These are phyloP conservation scores for Cyphomyrmex costatus DNA, from an alignment of 1,140 invertebrate species.

Conservation along the genomic window DNA sequence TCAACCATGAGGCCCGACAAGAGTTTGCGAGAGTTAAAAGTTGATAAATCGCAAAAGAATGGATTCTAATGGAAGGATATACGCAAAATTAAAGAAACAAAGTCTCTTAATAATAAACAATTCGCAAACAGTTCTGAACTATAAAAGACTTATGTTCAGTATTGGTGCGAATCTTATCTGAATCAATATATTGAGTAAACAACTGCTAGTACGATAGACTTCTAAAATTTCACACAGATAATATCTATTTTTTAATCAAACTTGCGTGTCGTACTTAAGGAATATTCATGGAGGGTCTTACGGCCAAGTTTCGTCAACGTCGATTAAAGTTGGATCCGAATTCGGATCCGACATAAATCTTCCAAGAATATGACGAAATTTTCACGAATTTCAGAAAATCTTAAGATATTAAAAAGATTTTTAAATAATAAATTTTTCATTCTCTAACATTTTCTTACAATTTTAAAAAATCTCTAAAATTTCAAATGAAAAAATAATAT, in stretches of 20 bases:
- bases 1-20: neutral
- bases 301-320: constrained; percentile 12
- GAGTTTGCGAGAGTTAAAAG: constrained; percentile 1
- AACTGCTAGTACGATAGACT: constrained; percentile 36
- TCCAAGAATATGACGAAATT: neutral
- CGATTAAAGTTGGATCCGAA: constrained; percentile 10
- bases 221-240: constrained; percentile 58
- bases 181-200: constrained; percentile 10
- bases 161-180: constrained; percentile 13
- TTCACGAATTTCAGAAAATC: neutral
- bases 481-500: neutral
- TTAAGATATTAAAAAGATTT: constrained; percentile 13
- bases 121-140: constrained; percentile 27
- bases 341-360: constrained; percentile 4
- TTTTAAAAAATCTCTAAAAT: constrained; percentile 26
- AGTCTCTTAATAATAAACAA: neutral
- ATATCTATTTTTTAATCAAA: constrained; percentile 71
- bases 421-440: constrained; percentile 36
- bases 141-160: constrained; percentile 24
- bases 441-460: constrained; percentile 31
- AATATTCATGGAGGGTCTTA: constrained; percentile 8
- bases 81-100: constrained; percentile 35
- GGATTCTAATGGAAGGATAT: constrained; percentile 30
- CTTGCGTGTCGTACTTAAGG: constrained; percentile 62
- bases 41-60: neutral